phyloP scores from a whole-genome alignment of 2,888 invertebrate genomes.

The Amaurobius ferox region DNA sequence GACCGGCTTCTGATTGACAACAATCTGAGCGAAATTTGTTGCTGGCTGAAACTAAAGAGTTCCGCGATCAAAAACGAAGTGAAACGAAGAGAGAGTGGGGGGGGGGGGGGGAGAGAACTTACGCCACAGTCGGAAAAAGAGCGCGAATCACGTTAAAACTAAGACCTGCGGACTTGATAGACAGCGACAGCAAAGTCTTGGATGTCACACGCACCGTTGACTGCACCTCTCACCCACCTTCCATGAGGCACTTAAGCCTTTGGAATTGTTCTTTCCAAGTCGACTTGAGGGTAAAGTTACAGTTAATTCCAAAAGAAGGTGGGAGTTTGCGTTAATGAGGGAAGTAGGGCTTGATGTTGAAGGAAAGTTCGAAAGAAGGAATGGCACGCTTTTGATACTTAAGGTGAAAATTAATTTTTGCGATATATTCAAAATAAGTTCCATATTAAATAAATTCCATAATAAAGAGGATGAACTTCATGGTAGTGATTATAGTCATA shows the following conservation, averaged over 20 bases:
- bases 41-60: constrained; percentile 1
- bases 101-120: neutral
- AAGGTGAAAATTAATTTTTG: no score
- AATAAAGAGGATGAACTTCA: no score
- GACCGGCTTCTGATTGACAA: neutral
- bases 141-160: neutral
- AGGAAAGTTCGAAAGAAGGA: neutral
- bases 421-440: no score
- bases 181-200: constrained; percentile 67
- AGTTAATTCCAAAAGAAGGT: constrained; percentile 9
- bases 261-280: constrained; percentile 31
- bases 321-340: neutral
- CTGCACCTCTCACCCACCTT: constrained; percentile 10
- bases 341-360: neutral
- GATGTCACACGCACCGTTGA: constrained; percentile 65
- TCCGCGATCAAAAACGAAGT: constrained; percentile 20
- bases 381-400: no score
- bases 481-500: no score
- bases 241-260: neutral
- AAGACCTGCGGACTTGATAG: constrained; percentile 56
- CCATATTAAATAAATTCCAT: no score
- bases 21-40: neutral
- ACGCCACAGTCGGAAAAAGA: neutral
- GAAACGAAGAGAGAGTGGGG: neutral
- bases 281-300: neutral